Evolutionary conservation across 2,797 vertebrate genomes (phyloP).

Genomic region (Pangasius larnaudii): DNA sequence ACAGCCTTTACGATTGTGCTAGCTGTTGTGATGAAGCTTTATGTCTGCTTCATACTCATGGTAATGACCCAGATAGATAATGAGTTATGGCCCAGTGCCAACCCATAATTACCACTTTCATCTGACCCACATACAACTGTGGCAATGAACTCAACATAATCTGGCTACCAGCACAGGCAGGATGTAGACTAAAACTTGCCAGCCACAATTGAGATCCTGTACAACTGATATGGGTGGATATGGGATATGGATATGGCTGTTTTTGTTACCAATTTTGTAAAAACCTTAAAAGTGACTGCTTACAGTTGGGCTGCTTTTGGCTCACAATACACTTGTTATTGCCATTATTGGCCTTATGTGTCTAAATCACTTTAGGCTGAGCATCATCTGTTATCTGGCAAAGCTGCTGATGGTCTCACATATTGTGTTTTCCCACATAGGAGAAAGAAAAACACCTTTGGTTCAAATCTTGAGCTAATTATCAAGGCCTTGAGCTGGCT

Average conservation of each 20-base stretch:
- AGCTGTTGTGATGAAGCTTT: not conserved
- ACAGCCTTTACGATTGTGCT: not conserved
- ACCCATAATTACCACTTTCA: conserved; percentile 11
- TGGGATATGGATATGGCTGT: not conserved
- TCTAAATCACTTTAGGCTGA: conserved; percentile 25
- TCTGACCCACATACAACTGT: conserved; percentile 27
- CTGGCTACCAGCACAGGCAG: not conserved
- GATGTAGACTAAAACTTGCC: not conserved
- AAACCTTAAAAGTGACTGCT: not conserved
- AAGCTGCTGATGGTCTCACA: not conserved
- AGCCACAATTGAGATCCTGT: not conserved
- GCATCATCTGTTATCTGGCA: not conserved
- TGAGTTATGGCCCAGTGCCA: conserved; percentile 19
- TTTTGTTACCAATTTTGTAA: not conserved
- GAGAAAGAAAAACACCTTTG: conserved; percentile 13
- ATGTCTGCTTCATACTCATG: not conserved
- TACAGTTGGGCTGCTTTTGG: conserved; percentile 6
- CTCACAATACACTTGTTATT: not conserved
- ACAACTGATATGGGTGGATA: not conserved
- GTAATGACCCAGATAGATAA: conserved; percentile 26
- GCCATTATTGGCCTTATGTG: conserved; percentile 23
- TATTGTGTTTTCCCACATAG: conserved; percentile 20
- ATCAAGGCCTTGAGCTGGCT: not conserved
- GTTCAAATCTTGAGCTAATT: conserved; percentile 18
- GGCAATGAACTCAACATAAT: not conserved